Evolutionary conservation across 64 coral and sea anemone genomes (phyloP).

Genomic region (Porites australiensis): DNA sequence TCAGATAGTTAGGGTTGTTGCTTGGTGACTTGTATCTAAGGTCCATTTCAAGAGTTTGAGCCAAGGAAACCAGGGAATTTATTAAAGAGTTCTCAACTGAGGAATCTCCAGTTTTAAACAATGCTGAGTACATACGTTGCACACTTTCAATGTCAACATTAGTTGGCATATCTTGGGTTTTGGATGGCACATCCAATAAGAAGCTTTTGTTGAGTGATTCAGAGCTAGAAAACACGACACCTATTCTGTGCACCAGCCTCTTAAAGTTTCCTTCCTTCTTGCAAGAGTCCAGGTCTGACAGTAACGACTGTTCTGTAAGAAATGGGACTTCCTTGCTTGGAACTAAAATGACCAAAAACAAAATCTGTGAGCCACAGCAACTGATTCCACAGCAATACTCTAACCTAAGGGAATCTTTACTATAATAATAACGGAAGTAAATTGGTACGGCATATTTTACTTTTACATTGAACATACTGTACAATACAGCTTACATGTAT

Average conservation of each 20-base stretch:
- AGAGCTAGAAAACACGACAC: conserved; percentile 91
- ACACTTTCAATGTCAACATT: conserved; percentile 95
- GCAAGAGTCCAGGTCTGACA: conserved; percentile 71
- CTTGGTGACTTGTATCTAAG: conserved; percentile 43
- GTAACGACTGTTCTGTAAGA: conserved; percentile 76
- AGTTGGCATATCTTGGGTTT: conserved; percentile 27
- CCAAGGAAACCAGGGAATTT: conserved; percentile 84
- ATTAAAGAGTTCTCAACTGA: conserved; percentile 92
- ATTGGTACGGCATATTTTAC: no score
- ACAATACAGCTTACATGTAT: no score
- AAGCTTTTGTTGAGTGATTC: conserved; percentile 94
- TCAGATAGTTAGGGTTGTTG: conserved; percentile 76
- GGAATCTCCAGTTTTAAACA: conserved; percentile 80
- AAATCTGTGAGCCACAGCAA: not conserved
- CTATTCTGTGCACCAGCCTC: conserved; percentile 87
- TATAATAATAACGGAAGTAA: no score
- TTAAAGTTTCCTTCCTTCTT: conserved; percentile 75
- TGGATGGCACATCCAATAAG: conserved; percentile 42
- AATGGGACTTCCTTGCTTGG: conserved; percentile 67
- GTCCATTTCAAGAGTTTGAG: conserved; percentile 83
- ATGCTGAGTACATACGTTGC: conserved; percentile 59
- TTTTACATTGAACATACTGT: no score
- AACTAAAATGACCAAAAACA: conserved; percentile 8
- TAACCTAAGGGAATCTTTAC: no score
- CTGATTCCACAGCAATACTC: not conserved